Percentiles rank a stretch among this genome's conserved stretches.
phyloP scores from a whole-genome alignment of 2,113 vertebrate genomes.

The Eublepharis macularius region DNA sequence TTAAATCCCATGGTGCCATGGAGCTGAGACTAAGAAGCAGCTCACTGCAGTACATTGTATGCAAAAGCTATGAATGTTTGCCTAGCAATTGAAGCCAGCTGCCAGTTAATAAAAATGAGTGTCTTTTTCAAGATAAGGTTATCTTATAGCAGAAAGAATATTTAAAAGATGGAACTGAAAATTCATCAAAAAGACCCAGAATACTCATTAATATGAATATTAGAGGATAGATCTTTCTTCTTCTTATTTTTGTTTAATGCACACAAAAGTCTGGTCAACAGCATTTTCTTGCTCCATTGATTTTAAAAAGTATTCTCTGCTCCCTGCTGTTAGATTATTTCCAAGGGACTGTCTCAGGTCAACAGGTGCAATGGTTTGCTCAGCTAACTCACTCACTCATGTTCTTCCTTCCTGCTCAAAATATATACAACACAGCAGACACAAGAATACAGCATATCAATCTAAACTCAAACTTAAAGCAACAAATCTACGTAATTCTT shows the following conservation, averaged over 20 bases:
- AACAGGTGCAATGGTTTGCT: constrained; percentile 51
- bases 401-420: not conserved
- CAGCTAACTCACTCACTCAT: not conserved
- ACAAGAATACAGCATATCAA: not conserved
- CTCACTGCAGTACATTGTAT: not conserved
- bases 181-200: not conserved
- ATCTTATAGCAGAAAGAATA: not conserved
- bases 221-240: constrained; percentile 16
- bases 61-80: not conserved
- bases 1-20: accelerated
- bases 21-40: not conserved
- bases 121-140: not conserved
- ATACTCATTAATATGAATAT: not conserved
- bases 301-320: constrained; percentile 67
- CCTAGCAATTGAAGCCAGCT: not conserved
- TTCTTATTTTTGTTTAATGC: constrained; percentile 14
- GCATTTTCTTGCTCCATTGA: constrained; percentile 69
- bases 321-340: constrained; percentile 72
- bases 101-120: not conserved
- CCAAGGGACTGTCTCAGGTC: constrained; percentile 68
- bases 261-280: constrained; percentile 66
- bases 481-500: not conserved
- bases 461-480: not conserved
- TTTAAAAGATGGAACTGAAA: not conserved
- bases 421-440: not conserved